These are phyloP conservation scores for Simalia tracyae DNA, from an alignment of 2,797 vertebrate species.

Conservation along the genomic window DNA sequence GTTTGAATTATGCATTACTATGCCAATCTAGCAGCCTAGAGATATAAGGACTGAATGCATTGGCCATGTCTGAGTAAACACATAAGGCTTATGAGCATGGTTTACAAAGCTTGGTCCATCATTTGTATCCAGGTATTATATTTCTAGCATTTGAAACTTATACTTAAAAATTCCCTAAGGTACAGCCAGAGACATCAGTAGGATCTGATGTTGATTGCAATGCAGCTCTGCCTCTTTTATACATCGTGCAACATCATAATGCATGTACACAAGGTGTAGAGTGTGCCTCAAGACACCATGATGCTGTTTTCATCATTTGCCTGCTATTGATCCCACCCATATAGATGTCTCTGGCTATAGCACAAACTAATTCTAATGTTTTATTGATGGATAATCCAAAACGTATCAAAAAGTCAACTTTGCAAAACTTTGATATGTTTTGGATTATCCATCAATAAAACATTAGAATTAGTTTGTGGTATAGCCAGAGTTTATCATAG, in stretches of 20 bases:
- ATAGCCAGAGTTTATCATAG: not conserved
- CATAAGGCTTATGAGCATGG: not conserved
- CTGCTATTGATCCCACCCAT: not conserved
- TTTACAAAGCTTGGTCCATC: not conserved
- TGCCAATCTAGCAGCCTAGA: not conserved
- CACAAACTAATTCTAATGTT: not conserved
- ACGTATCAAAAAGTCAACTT: not conserved
- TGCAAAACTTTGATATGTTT: too few relatives aligned
- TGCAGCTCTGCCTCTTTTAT: not conserved
- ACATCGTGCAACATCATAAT: not conserved
- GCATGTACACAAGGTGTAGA: not conserved
- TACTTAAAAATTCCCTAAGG: not conserved
- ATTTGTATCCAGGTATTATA: not conserved
- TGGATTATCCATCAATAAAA: too few relatives aligned
- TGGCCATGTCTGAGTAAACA: not conserved
- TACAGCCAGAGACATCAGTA: not conserved
- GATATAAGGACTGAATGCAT: not conserved
- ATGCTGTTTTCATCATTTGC: not conserved
- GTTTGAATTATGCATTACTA: not conserved
- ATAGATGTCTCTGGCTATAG: not conserved
- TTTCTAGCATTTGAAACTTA: not conserved
- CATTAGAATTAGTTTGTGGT: too few relatives aligned
- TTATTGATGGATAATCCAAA: not conserved
- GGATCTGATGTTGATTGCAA: not conserved
- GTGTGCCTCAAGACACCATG: not conserved